A percentile compares a stretch with the other conserved stretches of the same genome.
These are phyloP conservation scores for Drosophila hamatofila DNA, from an alignment of 2,888 invertebrate species.

Conservation along the genomic window DNA sequence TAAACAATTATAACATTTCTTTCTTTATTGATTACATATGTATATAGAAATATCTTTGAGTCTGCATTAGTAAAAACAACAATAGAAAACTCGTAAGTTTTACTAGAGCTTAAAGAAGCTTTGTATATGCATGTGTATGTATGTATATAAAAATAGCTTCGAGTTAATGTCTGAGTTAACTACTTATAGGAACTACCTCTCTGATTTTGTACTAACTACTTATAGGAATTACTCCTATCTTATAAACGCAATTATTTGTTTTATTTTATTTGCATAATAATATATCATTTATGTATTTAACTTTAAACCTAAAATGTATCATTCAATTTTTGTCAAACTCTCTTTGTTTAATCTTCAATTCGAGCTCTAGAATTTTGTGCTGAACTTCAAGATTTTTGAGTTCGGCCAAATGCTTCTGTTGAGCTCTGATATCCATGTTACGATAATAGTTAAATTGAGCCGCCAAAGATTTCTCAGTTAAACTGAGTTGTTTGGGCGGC, in stretches of 20 bases:
- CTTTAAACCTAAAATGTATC: too few species aligned
- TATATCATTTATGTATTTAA: neutral
- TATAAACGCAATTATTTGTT: neutral
- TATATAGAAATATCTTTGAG: neutral
- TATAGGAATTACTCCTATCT: too few species aligned
- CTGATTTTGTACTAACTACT: too few species aligned
- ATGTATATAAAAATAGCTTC: too few species aligned
- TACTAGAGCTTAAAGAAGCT: too few species aligned
- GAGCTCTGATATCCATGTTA: slow-evolving; percentile 5
- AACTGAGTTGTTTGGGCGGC: neutral
- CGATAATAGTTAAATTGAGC: slow-evolving; percentile 5
- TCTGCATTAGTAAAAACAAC: too few species aligned
- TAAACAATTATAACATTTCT: neutral
- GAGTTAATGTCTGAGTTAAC: neutral
- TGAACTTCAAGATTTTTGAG: slow-evolving; percentile 3
- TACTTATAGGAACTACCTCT: neutral
- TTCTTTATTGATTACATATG: neutral
- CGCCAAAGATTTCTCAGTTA: neutral
- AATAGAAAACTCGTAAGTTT: too few species aligned
- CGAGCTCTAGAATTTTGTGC: slow-evolving; percentile 2
- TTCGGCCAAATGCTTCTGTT: slow-evolving; percentile 12
- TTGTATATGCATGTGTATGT: too few species aligned
- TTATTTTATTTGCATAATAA: too few species aligned
- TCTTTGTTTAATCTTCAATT: slow-evolving; percentile 5
- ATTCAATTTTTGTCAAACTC: neutral